These are phyloP conservation scores for Ursus arctos DNA, from an alignment of 2,113 vertebrate genomes.

Conservation along the genomic window DNA sequence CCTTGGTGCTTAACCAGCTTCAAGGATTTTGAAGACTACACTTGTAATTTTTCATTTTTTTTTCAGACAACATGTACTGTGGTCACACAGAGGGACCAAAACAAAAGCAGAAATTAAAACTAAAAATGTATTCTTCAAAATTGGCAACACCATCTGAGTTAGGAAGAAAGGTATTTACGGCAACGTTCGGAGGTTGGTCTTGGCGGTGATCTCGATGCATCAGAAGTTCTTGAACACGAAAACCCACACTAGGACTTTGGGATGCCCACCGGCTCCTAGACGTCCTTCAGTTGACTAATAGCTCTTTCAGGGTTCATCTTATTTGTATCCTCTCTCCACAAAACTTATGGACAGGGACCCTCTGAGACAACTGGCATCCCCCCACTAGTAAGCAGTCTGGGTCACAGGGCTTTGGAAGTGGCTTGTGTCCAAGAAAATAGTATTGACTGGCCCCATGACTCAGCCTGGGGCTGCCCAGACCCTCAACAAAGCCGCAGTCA, in stretches of 20 bases:
- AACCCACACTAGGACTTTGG: not conserved
- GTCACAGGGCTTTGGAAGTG: not conserved
- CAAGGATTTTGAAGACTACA: not conserved
- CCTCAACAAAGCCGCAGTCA: not conserved
- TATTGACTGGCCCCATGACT: rapidly evolving
- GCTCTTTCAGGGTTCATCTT: not conserved
- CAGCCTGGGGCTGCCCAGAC: not conserved
- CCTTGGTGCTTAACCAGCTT: not conserved
- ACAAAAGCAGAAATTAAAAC: not conserved
- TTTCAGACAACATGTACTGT: not conserved
- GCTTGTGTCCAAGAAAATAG: not conserved
- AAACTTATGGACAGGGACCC: not conserved
- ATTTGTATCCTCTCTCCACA: not conserved
- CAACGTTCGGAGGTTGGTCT: not conserved
- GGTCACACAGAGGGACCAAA: not conserved
- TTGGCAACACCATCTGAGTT: not conserved
- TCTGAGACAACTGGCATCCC: not conserved
- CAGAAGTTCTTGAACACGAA: not conserved
- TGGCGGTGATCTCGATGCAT: rapidly evolving
- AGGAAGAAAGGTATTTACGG: not conserved
- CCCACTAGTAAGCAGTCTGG: not conserved
- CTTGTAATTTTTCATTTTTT: not conserved
- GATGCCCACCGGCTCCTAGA: not conserved
- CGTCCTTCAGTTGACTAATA: not conserved
- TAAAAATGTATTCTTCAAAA: not conserved